phyloP scores from a whole-genome alignment of 2,888 invertebrate genomes.

The Orthosia gothica region DNA sequence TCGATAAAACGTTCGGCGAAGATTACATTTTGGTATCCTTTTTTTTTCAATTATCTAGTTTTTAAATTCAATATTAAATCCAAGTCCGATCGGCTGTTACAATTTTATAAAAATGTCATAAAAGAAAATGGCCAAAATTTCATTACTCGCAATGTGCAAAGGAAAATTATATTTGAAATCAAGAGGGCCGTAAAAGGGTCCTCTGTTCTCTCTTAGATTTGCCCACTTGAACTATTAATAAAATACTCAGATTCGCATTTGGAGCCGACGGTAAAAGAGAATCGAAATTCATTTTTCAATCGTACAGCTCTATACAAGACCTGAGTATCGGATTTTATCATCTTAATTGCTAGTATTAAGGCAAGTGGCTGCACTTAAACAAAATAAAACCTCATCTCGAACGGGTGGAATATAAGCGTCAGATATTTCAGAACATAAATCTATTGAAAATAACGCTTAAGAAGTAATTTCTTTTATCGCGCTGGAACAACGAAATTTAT shows the following conservation, averaged over 20 bases:
- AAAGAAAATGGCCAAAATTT: slow-evolving; percentile 52
- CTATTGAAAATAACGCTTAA: slow-evolving; percentile 35
- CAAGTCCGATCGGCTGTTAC: slow-evolving; percentile 69
- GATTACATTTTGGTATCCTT: slow-evolving; percentile 75
- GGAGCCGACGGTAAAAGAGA: slow-evolving; percentile 19
- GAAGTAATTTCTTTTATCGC: slow-evolving; percentile 43
- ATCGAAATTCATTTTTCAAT: slow-evolving; percentile 56
- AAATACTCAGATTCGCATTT: slow-evolving; percentile 56
- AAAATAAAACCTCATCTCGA: slow-evolving; percentile 45
- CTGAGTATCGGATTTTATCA: slow-evolving; percentile 48
- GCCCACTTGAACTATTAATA: slow-evolving; percentile 60
- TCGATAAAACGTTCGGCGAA: slow-evolving; percentile 71
- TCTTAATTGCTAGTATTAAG: slow-evolving; percentile 41
- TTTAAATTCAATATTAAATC: slow-evolving; percentile 68
- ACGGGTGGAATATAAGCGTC: slow-evolving; percentile 28
- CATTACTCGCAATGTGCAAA: slow-evolving; percentile 56
- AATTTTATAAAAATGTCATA: slow-evolving; percentile 53
- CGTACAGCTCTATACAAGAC: slow-evolving; percentile 32
- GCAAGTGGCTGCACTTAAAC: slow-evolving; percentile 51
- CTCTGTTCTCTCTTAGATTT: slow-evolving; percentile 50
- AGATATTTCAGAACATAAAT: slow-evolving; percentile 55
- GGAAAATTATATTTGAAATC: slow-evolving; percentile 61
- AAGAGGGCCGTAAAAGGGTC: slow-evolving; percentile 55
- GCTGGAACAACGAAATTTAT: slow-evolving; percentile 34
- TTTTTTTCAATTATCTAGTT: slow-evolving; percentile 68